phyloP scores from a whole-genome alignment of 2,888 invertebrate species.

The Trachelus iudaicus region DNA sequence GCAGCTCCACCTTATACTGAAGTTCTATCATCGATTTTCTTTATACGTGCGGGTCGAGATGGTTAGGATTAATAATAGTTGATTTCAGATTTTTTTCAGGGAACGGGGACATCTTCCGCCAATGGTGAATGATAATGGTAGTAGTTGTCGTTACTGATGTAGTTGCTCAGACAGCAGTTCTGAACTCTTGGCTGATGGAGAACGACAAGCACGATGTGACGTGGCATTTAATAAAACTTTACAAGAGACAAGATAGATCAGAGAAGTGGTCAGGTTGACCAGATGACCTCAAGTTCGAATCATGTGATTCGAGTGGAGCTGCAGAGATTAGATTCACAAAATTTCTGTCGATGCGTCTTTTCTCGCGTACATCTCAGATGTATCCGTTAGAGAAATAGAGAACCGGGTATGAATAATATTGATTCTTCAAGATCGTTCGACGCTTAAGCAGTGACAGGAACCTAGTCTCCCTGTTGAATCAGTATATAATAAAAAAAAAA shows the following conservation, averaged over 20 bases:
- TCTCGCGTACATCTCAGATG: background rate
- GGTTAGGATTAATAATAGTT: background rate
- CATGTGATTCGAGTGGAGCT: background rate
- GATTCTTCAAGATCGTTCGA: background rate
- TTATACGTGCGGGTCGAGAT: background rate
- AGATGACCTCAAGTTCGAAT: conserved; percentile 24
- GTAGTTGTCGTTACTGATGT: background rate
- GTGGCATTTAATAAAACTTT: conserved; percentile 43
- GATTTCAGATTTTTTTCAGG: background rate
- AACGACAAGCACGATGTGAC: conserved; percentile 34
- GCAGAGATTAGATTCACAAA: conserved; percentile 18
- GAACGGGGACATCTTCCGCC: background rate
- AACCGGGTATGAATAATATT: background rate
- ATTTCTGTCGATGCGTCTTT: conserved; percentile 17
- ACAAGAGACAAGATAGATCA: conserved; percentile 21
- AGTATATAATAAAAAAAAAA: background rate
- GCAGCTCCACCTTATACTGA: background rate
- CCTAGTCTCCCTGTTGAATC: background rate
- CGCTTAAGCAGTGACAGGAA: background rate
- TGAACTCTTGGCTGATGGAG: conserved; percentile 25
- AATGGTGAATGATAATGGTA: background rate
- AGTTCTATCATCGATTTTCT: background rate
- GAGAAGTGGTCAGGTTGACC: conserved; percentile 18
- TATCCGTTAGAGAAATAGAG: background rate
- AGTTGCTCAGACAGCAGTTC: conserved; percentile 10